Evolutionary conservation across 2,888 invertebrate genomes (phyloP), one percentile per base, ranked within the genome.

Genomic region (Drosophila subsilvestris): DNA sequence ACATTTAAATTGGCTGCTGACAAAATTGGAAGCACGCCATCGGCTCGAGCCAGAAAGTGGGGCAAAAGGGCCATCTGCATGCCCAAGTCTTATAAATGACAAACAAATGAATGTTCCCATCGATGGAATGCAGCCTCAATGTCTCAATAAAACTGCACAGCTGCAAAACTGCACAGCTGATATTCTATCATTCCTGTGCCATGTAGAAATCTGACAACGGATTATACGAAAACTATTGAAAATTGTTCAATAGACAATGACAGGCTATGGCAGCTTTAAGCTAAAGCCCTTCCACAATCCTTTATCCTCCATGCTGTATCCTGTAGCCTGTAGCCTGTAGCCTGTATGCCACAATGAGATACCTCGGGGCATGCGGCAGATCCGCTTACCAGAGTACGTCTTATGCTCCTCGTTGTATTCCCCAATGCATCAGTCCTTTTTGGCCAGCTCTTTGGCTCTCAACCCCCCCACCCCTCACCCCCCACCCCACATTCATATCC

Each of bases 1-100:
- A 65, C 66, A 65, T 65, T 66, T 42, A 65, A 65, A 65, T 65
- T 65, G 66, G 22, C 17, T 29, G 48, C 66, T 66, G 55, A 66
- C 66, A 63, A 29, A 66, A 63, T 63, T 32, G 45, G 27, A 20
- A 45, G 27, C 2, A 2, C 37, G 37, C 14, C 37, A n/a, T 2
- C 6, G 20, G 51, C 0, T 22, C n/a, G 25, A 43, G 20, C 10
- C 27, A 22, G 37, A 42, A 45, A 29, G 63, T 50, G 63, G 43
- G 25, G 18, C 7, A 17, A 10, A 2, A 14, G 18, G n/a, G n/a
- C n/a, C n/a, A n/a, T n/a, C n/a, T n/a, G n/a, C n/a, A 37, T 17
- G 43, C 43, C 10, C 12, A 3, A 27, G 27, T 1, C 27, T 27
- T 37, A 9, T 7, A 8, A 18, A 3, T n/a, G 37, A 3, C 25